phyloP scores from a whole-genome alignment of 2,888 invertebrate genomes.

The Mythimna albipuncta region DNA sequence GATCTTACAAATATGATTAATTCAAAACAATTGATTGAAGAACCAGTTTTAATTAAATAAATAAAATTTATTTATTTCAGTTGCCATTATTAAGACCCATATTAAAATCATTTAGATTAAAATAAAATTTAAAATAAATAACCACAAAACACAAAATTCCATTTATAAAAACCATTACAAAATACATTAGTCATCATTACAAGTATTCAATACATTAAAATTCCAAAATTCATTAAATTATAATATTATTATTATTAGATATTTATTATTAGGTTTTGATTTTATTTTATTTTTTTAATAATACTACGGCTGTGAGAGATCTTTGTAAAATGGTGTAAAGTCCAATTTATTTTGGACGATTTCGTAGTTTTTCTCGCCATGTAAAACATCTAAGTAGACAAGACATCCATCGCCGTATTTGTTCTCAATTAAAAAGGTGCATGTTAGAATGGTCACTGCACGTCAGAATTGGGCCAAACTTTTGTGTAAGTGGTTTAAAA shows the following conservation, averaged over 20 bases:
- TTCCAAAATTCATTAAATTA: too few species aligned
- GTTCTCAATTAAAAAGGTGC: background rate
- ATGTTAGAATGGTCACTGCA: slow-evolving; percentile 4
- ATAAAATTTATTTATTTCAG: too few species aligned
- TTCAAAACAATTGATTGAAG: background rate
- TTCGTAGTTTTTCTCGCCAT: slow-evolving; percentile 5
- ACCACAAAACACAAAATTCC: too few species aligned
- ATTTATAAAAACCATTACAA: too few species aligned
- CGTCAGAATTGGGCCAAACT: slow-evolving; percentile 6
- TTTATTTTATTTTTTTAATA: background rate
- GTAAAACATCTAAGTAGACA: background rate
- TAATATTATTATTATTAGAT: too few species aligned
- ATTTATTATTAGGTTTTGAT: too few species aligned
- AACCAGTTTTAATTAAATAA: background rate
- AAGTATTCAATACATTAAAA: too few species aligned
- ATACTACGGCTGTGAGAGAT: background rate
- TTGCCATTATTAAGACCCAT: too few species aligned
- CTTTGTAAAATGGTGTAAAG: background rate
- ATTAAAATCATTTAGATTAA: too few species aligned
- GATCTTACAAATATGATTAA: slow-evolving; percentile 2
- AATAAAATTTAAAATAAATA: too few species aligned
- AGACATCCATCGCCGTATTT: slow-evolving; percentile 7
- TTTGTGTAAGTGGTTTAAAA: slow-evolving; percentile 12
- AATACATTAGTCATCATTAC: too few species aligned
- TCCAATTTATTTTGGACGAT: slow-evolving; percentile 14